Conservation (phyloP, 2,113 vertebrate genomes). For the Rhabdornis inornatus region DNA sequence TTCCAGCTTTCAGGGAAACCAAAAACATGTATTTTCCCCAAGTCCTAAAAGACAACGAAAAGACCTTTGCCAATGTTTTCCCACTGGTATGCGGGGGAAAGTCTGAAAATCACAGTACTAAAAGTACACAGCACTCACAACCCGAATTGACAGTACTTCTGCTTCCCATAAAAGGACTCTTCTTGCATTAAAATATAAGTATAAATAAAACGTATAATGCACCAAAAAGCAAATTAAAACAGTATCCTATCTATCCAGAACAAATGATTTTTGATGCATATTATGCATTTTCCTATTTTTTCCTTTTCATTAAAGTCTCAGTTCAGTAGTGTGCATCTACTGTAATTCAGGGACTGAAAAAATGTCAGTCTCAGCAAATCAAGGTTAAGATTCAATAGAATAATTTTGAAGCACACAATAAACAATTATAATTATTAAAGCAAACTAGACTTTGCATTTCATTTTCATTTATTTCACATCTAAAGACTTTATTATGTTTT, state of each 20-base stretch:
- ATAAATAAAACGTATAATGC: neutral
- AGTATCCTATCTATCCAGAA: neutral
- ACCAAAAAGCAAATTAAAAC: neutral
- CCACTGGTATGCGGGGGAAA: rapidly evolving
- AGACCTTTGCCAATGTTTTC: neutral
- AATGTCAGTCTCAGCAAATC: neutral
- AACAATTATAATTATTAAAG: conserved; percentile 17
- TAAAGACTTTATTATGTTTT: conserved; percentile 4
- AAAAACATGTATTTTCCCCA: neutral
- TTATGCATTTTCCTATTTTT: neutral
- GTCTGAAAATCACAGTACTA: neutral
- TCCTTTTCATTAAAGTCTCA: neutral
- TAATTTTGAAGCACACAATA: neutral
- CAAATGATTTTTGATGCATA: neutral
- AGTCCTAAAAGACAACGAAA: neutral
- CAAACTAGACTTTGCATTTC: neutral
- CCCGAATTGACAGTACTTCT: neutral
- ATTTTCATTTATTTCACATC: neutral
- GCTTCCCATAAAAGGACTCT: neutral
- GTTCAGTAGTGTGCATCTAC: neutral
- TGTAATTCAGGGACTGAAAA: neutral
- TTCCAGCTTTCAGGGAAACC: neutral
- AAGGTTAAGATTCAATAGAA: neutral
- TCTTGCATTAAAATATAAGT: neutral
- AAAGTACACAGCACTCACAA: neutral